These are phyloP conservation scores for Eugnorisma glareosa DNA, from an alignment of 2,888 invertebrate species.

Conservation along the genomic window DNA sequence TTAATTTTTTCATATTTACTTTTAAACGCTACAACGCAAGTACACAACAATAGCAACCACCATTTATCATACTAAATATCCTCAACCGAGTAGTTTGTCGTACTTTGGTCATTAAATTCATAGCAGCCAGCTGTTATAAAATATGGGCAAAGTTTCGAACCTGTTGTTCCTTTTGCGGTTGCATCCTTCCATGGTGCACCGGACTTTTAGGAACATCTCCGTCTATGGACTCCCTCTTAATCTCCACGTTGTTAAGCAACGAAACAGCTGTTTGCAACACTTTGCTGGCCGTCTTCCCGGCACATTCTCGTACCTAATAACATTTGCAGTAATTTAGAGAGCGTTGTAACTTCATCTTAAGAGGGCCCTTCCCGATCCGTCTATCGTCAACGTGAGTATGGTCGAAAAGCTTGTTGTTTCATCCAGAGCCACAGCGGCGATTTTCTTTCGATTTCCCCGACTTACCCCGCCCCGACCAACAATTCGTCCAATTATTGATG, in stretches of 20 bases:
- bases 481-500: too few relatives aligned
- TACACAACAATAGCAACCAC: slow-evolving; percentile 7
- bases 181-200: slow-evolving; percentile 75
- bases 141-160: slow-evolving; percentile 65
- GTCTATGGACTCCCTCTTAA: slow-evolving; percentile 71
- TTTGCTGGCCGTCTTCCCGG: slow-evolving; percentile 78
- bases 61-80: slow-evolving; percentile 35
- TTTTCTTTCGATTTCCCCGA: too few relatives aligned
- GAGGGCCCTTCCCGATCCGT: too few relatives aligned
- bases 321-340: slow-evolving; percentile 31
- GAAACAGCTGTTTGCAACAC: slow-evolving; percentile 74
- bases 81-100: slow-evolving; percentile 36
- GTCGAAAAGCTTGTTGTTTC: too few relatives aligned
- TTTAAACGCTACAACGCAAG: background rate
- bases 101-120: slow-evolving; percentile 43
- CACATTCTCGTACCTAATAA: slow-evolving; percentile 82
- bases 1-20: slow-evolving; percentile 7
- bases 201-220: slow-evolving; percentile 63
- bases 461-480: too few relatives aligned
- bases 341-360: slow-evolving; percentile 31
- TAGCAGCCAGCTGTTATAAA: slow-evolving; percentile 22
- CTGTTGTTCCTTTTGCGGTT: slow-evolving; percentile 76
- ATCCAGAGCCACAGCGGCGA: too few relatives aligned
- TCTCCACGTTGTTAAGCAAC: slow-evolving; percentile 70
- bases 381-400: too few relatives aligned